phyloP scores from a whole-genome alignment of 2,888 invertebrate species.

The Agrilus cyanescens region DNA sequence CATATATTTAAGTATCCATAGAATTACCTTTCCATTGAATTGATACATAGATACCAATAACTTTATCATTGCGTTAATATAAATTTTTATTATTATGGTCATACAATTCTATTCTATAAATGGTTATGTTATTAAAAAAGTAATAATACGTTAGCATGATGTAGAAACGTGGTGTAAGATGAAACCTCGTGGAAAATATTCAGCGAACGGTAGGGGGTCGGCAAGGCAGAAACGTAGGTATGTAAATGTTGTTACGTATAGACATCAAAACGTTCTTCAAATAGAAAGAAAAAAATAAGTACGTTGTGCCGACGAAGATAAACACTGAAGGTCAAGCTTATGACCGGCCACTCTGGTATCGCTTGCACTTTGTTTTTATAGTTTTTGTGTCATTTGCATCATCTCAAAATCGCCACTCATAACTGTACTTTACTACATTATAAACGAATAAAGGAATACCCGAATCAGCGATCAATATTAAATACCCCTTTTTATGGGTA shows the following conservation, averaged over 20 bases:
- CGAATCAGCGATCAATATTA: too few relatives aligned
- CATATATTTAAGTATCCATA: too few relatives aligned
- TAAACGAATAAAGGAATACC: too few relatives aligned
- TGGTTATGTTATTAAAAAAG: constrained; percentile 15
- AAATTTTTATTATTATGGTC: not conserved
- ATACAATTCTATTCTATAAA: too few relatives aligned
- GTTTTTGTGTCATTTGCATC: too few relatives aligned
- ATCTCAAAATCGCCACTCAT: too few relatives aligned
- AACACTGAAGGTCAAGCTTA: too few relatives aligned
- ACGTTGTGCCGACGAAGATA: not conserved
- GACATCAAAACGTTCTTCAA: constrained; percentile 7
- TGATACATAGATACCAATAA: not conserved
- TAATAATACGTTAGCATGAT: constrained; percentile 23
- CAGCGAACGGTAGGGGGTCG: constrained; percentile 23
- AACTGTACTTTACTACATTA: too few relatives aligned
- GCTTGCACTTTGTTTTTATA: too few relatives aligned
- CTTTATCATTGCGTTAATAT: not conserved
- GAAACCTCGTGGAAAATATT: constrained; percentile 26
- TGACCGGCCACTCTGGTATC: too few relatives aligned
- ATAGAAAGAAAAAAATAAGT: constrained; percentile 9
- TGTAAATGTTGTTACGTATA: constrained; percentile 25
- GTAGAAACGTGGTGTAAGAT: constrained; percentile 22
- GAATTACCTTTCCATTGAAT: not conserved
- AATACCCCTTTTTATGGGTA: too few relatives aligned
- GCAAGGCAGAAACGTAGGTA: constrained; percentile 17